phyloP scores from a whole-genome alignment of 1,140 invertebrate species.

The Oncopodura yosiiana region DNA sequence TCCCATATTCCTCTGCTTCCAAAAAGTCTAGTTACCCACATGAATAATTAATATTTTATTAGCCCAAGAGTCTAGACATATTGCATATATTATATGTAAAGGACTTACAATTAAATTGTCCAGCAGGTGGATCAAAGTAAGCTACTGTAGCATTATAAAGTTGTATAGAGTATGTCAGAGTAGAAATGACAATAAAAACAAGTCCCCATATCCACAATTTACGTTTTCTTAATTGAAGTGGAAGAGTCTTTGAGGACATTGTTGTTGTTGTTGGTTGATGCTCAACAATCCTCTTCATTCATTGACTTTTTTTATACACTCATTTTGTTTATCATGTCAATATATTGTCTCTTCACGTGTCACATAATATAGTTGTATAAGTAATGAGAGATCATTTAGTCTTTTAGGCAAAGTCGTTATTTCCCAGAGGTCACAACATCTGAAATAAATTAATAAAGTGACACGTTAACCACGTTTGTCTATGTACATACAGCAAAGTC shows the following conservation, averaged over 20 bases:
- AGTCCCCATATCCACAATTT: constrained; percentile 15
- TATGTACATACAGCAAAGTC: too few species aligned
- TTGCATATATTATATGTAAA: not conserved
- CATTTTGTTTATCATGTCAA: too few species aligned
- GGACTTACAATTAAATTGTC: constrained; percentile 20
- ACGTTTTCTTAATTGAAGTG: not conserved
- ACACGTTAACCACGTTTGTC: too few species aligned
- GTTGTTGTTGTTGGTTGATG: too few species aligned
- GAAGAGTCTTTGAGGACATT: not conserved
- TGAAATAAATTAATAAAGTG: too few species aligned
- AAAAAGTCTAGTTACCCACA: constrained; percentile 17
- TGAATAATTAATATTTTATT: not conserved
- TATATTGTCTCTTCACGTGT: too few species aligned
- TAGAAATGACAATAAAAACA: constrained; percentile 6
- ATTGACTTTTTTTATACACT: too few species aligned
- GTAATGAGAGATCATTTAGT: too few species aligned
- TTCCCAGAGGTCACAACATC: too few species aligned
- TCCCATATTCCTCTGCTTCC: constrained; percentile 18
- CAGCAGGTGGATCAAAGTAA: constrained; percentile 10
- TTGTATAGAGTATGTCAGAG: constrained; percentile 12
- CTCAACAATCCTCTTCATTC: too few species aligned
- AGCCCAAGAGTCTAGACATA: not conserved
- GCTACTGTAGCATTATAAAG: not conserved
- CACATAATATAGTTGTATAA: too few species aligned
- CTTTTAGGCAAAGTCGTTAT: too few species aligned